Evolutionary conservation across 2,888 invertebrate genomes (phyloP).

Genomic region (Lasius fuliginosus): DNA sequence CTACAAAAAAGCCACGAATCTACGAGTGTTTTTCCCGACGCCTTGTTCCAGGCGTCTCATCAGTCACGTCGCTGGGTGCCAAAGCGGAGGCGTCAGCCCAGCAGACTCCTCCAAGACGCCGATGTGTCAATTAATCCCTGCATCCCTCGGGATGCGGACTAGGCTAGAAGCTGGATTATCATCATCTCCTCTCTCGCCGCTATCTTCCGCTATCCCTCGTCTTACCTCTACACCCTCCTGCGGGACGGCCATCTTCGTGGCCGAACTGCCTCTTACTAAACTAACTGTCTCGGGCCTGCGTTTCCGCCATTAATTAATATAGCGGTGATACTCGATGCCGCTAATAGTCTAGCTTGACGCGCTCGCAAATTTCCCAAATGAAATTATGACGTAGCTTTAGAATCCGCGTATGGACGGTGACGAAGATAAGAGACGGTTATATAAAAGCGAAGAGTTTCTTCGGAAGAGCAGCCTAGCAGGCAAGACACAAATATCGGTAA

Average conservation of each 20-base stretch:
- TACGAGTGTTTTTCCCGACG: conserved; percentile 82
- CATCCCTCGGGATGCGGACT: conserved; percentile 79
- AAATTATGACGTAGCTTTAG: neutral
- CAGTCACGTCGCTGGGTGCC: conserved; percentile 85
- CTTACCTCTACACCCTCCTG: conserved; percentile 52
- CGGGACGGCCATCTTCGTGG: conserved; percentile 54
- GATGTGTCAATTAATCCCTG: conserved; percentile 86
- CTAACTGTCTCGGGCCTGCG: conserved; percentile 15
- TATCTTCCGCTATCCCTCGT: conserved; percentile 57
- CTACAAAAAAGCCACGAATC: conserved; percentile 78
- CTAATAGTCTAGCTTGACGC: conserved; percentile 25
- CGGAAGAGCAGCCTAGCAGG: conserved; percentile 19
- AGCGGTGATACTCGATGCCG: conserved; percentile 33
- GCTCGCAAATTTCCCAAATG: conserved; percentile 5
- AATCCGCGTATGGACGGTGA: neutral
- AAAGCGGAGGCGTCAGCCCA: conserved; percentile 73
- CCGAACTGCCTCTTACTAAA: conserved; percentile 51
- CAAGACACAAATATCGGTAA: conserved; percentile 50
- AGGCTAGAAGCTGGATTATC: conserved; percentile 74
- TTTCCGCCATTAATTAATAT: conserved; percentile 55
- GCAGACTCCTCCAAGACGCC: conserved; percentile 80
- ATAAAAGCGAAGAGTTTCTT: conserved; percentile 12
- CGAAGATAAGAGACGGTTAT: conserved; percentile 13
- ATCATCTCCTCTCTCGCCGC: conserved; percentile 67
- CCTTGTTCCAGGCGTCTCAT: conserved; percentile 84